A percentile compares a stretch with the other conserved stretches of the same genome.
Conservation (phyloP, 1,140 invertebrate species). For the Drosophila busckii region DNA sequence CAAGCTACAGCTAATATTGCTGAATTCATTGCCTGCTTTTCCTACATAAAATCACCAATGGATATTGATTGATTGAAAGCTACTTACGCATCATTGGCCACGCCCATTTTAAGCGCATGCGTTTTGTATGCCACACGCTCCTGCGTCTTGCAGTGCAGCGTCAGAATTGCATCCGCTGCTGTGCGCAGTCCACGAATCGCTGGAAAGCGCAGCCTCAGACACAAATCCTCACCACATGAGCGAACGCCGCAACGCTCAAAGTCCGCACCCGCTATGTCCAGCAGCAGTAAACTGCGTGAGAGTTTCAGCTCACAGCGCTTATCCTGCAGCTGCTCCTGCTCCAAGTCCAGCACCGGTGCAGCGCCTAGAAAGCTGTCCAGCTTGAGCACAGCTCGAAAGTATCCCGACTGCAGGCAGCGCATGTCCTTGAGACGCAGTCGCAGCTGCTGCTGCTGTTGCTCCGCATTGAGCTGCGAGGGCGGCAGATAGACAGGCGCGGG, state of each 20-base stretch:
- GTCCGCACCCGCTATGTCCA: slow-evolving; percentile 58
- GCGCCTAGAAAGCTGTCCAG: slow-evolving; percentile 67
- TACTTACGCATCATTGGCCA: slow-evolving; percentile 78
- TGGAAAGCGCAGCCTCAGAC: slow-evolving; percentile 83
- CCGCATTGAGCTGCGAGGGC: slow-evolving; percentile 4
- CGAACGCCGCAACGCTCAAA: slow-evolving; percentile 78
- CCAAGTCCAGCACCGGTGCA: slow-evolving; percentile 57
- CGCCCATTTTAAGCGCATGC: slow-evolving; percentile 79
- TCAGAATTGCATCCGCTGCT: slow-evolving; percentile 82
- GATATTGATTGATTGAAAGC: no score
- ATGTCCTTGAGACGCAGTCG: slow-evolving; percentile 65
- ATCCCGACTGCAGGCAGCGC: slow-evolving; percentile 63
- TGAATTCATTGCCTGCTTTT: no score
- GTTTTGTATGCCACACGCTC: slow-evolving; percentile 82
- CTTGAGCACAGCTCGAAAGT: slow-evolving; percentile 63
- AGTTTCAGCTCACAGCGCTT: slow-evolving; percentile 63
- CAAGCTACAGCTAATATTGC: no score
- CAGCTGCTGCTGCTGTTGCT: slow-evolving; percentile 43
- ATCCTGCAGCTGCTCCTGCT: slow-evolving; percentile 40
- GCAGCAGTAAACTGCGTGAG: slow-evolving; percentile 42
- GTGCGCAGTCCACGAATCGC: slow-evolving; percentile 82
- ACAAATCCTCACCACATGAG: slow-evolving; percentile 79
- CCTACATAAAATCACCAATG: background rate
- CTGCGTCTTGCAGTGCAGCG: slow-evolving; percentile 83
- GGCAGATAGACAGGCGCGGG: slow-evolving; percentile 60